Evolutionary conservation across 2,888 invertebrate genomes (phyloP).

Genomic region (Eledona agricola): DNA sequence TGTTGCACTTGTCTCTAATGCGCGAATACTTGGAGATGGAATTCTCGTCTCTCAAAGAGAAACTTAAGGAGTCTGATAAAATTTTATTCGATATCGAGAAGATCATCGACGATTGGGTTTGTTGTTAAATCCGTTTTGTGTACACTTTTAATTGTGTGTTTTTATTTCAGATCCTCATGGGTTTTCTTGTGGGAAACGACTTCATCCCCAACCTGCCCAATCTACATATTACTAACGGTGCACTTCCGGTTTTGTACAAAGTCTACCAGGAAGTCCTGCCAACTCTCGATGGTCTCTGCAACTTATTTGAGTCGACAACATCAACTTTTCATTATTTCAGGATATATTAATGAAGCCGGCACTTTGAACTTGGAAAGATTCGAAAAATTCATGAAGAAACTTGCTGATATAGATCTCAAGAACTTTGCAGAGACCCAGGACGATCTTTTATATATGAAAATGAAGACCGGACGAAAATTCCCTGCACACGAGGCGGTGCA

Average conservation of each 20-base stretch:
- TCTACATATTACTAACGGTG: conserved; percentile 91
- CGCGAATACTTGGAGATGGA: conserved; percentile 94
- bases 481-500: conserved; percentile 41
- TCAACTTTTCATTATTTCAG: conserved; percentile 62
- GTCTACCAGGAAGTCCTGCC: conserved; percentile 90
- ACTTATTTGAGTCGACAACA: conserved; percentile 2
- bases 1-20: conserved; percentile 90
- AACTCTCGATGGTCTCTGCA: conserved; percentile 76
- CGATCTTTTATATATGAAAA: conserved; percentile 85
- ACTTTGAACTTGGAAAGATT: conserved; percentile 83
- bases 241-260: conserved; percentile 85
- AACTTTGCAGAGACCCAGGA: conserved; percentile 79
- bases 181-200: conserved; percentile 97
- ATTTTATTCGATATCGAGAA: conserved; percentile 88
- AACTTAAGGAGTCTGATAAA: conserved; percentile 66
- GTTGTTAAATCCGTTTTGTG: neutral
- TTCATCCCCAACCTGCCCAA: conserved; percentile 97
- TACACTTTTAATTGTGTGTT: conserved; percentile 2
- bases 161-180: conserved; percentile 78
- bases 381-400: conserved; percentile 81
- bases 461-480: conserved; percentile 72
- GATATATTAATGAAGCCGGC: conserved; percentile 93
- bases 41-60: conserved; percentile 76
- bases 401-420: conserved; percentile 77
- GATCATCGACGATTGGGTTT: conserved; percentile 95